These are phyloP conservation scores for Synodontis membranacea DNA, from an alignment of 2,113 vertebrate species.

Conservation along the genomic window DNA sequence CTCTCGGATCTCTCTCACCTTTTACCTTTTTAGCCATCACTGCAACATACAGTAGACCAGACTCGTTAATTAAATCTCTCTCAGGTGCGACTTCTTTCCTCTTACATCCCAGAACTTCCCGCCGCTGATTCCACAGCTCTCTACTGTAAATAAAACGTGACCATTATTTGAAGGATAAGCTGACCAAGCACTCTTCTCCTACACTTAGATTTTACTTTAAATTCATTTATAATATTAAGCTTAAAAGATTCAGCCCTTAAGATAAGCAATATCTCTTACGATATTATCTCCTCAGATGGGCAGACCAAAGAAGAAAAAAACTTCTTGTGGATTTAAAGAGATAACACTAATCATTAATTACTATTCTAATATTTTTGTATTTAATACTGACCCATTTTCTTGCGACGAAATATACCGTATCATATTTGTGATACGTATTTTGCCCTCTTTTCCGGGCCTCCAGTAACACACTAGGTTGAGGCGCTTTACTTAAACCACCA, in stretches of 20 bases:
- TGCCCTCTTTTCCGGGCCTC: background rate
- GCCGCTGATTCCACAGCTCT: too few species aligned
- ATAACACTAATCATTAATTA: background rate
- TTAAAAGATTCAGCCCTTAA: background rate
- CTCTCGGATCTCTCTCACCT: too few species aligned
- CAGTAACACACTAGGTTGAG: background rate
- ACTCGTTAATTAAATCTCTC: too few species aligned
- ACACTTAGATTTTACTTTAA: background rate
- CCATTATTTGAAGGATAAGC: background rate
- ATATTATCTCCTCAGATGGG: background rate
- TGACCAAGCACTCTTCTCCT: background rate
- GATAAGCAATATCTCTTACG: background rate
- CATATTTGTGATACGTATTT: background rate
- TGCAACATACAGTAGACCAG: too few species aligned
- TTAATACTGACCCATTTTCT: background rate
- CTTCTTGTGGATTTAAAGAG: background rate
- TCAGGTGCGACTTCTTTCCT: too few species aligned
- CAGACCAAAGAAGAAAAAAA: background rate
- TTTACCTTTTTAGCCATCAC: too few species aligned
- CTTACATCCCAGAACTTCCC: too few species aligned
- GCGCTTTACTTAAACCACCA: conserved; percentile 1
- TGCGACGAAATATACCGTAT: background rate
- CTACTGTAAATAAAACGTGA: background rate
- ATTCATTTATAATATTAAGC: background rate
- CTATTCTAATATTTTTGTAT: background rate